phyloP scores from a whole-genome alignment of 2,797 vertebrate species.

The Onychomys leucogaster region DNA sequence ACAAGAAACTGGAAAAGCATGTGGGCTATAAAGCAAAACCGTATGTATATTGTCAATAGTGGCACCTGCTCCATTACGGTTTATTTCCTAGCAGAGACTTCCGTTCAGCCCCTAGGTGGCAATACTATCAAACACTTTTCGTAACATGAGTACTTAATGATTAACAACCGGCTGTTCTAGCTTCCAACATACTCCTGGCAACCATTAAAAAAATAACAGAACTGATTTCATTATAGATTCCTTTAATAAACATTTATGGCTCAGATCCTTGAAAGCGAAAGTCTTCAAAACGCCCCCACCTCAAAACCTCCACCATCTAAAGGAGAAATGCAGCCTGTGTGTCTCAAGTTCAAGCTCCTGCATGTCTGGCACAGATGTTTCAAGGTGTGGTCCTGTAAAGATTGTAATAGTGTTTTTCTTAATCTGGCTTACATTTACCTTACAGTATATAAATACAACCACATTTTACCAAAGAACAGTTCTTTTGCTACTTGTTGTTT shows the following conservation, averaged over 20 bases:
- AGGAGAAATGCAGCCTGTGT: slow-evolving; percentile 82
- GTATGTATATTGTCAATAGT: slow-evolving; percentile 99
- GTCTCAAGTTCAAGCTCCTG: slow-evolving; percentile 77
- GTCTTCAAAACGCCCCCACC: slow-evolving; percentile 87
- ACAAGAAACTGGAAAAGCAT: slow-evolving; percentile 96
- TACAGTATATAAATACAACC: not conserved
- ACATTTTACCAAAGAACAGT: not conserved
- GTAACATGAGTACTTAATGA: slow-evolving; percentile 92
- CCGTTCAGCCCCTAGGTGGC: slow-evolving; percentile 98
- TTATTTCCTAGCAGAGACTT: slow-evolving; percentile 94
- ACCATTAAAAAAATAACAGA: slow-evolving; percentile 93
- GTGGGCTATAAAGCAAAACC: slow-evolving; percentile 98
- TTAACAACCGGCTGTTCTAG: slow-evolving; percentile 90
- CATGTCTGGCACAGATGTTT: slow-evolving; percentile 79
- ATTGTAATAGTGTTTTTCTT: slow-evolving; percentile 82
- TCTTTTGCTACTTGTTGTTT: not conserved
- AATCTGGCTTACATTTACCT: slow-evolving; percentile 80
- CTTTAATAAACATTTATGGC: slow-evolving; percentile 93
- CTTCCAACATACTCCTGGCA: slow-evolving; percentile 90
- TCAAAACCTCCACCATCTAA: slow-evolving; percentile 74
- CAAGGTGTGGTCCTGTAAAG: slow-evolving; percentile 80
- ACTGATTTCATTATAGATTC: slow-evolving; percentile 94
- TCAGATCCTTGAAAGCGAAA: slow-evolving; percentile 89
- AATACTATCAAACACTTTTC: slow-evolving; percentile 98
- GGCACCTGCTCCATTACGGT: slow-evolving; percentile 95